phyloP scores from a whole-genome alignment of 2,113 vertebrate genomes.

The Rhinoderma darwinii region DNA sequence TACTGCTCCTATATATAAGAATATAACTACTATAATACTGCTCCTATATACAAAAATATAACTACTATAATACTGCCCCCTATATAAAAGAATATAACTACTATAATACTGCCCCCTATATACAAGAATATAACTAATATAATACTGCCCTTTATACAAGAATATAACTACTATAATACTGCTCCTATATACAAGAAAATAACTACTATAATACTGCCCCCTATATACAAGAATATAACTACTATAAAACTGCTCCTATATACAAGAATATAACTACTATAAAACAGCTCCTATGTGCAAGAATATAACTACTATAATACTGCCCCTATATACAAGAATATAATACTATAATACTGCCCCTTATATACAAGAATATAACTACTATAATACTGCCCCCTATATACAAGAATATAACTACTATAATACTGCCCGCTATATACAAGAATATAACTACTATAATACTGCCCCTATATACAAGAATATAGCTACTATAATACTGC shows the following conservation, averaged over 20 bases:
- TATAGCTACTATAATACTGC: no score
- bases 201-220: conserved; percentile 11
- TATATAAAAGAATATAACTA: not conserved
- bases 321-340: no score
- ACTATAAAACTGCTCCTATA: not conserved
- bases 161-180: conserved; percentile 20
- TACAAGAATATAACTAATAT: not conserved
- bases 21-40: not conserved
- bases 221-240: not conserved
- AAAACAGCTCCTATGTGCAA: no score
- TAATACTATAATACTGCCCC: no score
- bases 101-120: conserved; percentile 4
- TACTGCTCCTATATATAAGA: not conserved
- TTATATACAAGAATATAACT: no score
- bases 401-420: no score
- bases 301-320: no score
- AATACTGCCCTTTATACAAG: not conserved
- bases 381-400: no score
- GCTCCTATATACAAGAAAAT: not conserved
- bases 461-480: no score
- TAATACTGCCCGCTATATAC: no score
- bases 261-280: no score
- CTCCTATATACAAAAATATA: not conserved
- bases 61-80: not conserved
- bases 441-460: no score